phyloP scores from a whole-genome alignment of 2,888 invertebrate genomes.

The Pristionchus fissidentatus region DNA sequence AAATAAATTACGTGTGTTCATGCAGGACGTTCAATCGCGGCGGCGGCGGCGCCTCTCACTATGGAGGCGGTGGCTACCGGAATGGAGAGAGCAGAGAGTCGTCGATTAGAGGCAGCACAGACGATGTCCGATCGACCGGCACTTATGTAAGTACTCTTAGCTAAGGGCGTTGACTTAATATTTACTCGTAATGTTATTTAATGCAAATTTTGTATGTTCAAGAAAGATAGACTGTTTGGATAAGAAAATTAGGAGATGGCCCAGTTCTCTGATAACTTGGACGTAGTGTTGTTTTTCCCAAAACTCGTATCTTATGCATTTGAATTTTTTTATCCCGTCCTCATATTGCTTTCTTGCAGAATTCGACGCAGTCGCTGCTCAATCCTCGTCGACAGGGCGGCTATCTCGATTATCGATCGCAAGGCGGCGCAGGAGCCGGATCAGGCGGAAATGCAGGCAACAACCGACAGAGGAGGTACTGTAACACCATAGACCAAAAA shows the following conservation, averaged over 20 bases:
- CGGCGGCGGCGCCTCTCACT: background rate
- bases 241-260: background rate
- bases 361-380: slow-evolving; percentile 65
- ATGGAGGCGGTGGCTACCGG: slow-evolving; percentile 13
- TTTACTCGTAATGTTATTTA: background rate
- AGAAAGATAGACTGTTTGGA: background rate
- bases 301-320: background rate
- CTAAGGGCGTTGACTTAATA: background rate
- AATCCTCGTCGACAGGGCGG: slow-evolving; percentile 60
- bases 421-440: slow-evolving; percentile 24
- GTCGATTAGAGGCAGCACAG: slow-evolving; percentile 42
- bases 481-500: too few species aligned
- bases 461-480: slow-evolving; percentile 40
- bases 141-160: slow-evolving; percentile 39
- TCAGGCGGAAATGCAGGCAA: background rate
- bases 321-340: background rate
- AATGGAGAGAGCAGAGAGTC: slow-evolving; percentile 43
- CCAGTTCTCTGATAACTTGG: background rate
- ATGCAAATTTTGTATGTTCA: background rate
- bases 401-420: slow-evolving; percentile 54
- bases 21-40: slow-evolving; percentile 36
- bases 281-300: too few species aligned
- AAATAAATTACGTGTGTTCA: background rate
- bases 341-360: slow-evolving; percentile 50
- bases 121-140: slow-evolving; percentile 45